These are phyloP conservation scores for Microcebus ravelobensis DNA, from an alignment of 2,113 vertebrate species.

Conservation along the genomic window DNA sequence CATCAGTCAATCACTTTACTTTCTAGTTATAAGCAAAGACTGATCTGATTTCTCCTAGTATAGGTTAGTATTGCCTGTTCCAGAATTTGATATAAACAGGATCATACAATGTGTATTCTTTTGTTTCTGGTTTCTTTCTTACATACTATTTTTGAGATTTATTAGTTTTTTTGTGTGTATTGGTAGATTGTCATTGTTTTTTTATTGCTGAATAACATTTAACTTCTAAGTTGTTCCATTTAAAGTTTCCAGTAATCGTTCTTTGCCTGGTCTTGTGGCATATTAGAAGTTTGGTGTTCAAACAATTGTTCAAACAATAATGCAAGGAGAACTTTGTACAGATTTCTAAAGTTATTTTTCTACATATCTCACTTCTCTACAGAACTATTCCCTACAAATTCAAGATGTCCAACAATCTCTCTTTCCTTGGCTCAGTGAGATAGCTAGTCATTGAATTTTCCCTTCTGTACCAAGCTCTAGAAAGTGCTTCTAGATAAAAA, in stretches of 20 bases:
- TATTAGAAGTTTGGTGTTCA: neutral
- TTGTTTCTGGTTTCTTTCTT: neutral
- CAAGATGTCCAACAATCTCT: neutral
- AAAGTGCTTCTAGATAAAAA: neutral
- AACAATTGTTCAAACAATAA: neutral
- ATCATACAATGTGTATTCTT: neutral
- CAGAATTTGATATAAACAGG: neutral
- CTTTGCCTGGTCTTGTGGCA: neutral
- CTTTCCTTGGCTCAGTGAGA: neutral
- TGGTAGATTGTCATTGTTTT: neutral
- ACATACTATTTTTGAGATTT: neutral
- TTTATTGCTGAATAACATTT: neutral
- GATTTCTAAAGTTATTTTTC: neutral
- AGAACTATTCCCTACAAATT: neutral
- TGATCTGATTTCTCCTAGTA: neutral
- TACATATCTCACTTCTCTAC: neutral
- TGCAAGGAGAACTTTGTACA: neutral
- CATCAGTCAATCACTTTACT: neutral
- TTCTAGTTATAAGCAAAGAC: neutral
- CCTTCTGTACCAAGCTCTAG: neutral
- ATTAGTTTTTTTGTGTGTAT: neutral
- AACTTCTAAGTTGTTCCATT: neutral
- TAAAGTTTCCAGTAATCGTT: neutral
- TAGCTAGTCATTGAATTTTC: neutral
- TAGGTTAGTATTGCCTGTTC: neutral